Conservation (phyloP, 2,797 vertebrate genomes). For the Petrocephalus schoutedeni region DNA sequence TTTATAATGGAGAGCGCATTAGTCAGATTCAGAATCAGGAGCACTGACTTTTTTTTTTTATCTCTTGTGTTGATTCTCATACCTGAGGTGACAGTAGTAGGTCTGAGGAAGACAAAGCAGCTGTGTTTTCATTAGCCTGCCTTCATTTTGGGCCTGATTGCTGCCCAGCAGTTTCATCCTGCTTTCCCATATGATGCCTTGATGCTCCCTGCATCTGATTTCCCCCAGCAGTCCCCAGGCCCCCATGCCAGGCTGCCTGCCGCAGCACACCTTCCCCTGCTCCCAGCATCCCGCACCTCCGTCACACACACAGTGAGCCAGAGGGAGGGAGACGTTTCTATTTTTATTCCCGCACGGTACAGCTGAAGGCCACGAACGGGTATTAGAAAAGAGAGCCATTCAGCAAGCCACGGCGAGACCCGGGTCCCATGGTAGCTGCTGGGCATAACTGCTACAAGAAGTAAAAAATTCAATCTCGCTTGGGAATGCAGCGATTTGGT, state of each 20-base stretch:
- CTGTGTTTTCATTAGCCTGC: not conserved
- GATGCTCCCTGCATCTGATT: slow-evolving; percentile 10
- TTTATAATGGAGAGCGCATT: not conserved
- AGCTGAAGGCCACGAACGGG: not conserved
- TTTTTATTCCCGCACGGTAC: not conserved
- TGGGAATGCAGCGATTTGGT: not conserved
- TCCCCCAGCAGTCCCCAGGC: not conserved
- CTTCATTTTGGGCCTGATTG: slow-evolving; percentile 7
- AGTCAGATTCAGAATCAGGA: not conserved
- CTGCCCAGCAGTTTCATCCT: not conserved
- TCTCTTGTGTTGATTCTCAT: not conserved
- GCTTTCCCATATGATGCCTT: not conserved
- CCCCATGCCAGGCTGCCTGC: not conserved
- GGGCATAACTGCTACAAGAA: not conserved
- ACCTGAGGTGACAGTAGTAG: not conserved
- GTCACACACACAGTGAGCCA: not conserved
- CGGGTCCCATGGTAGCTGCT: not conserved
- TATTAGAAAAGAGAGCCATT: not conserved
- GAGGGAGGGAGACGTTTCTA: slow-evolving; percentile 12
- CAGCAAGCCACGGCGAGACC: not conserved
- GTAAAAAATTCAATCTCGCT: not conserved
- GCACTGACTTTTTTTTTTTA: not conserved
- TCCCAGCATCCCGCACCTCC: not conserved
- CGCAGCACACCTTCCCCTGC: not conserved
- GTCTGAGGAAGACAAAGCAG: not conserved